Conservation (phyloP, 2,888 invertebrate genomes). For the Oconnorella tubifera region DNA sequence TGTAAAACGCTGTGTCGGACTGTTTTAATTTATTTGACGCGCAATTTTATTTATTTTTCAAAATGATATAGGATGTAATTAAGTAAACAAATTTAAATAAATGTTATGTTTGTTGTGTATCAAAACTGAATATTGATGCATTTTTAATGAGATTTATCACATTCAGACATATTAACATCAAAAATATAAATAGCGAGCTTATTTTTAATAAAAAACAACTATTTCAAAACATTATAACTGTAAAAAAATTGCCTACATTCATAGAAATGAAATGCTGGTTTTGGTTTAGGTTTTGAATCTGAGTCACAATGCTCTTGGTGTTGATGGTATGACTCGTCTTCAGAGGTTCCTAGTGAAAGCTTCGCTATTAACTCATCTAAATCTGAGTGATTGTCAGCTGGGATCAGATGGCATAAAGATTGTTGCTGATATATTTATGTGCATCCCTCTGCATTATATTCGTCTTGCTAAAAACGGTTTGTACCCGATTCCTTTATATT, state of each 20-base stretch:
- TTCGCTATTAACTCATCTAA: conserved; percentile 31
- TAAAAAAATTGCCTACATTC: too few relatives aligned
- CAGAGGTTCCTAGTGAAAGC: conserved; percentile 34
- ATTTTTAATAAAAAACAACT: too few relatives aligned
- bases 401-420: conserved; percentile 22
- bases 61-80: too few relatives aligned
- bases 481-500: not conserved
- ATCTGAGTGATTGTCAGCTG: conserved; percentile 28
- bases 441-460: conserved; percentile 30
- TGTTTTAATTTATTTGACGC: not conserved
- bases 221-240: too few relatives aligned
- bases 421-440: conserved; percentile 30
- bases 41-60: too few relatives aligned
- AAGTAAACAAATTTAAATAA: too few relatives aligned
- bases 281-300: conserved; percentile 33
- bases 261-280: too few relatives aligned
- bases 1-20: not conserved
- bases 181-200: too few relatives aligned
- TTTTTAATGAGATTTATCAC: too few relatives aligned
- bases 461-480: conserved; percentile 26
- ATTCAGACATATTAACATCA: too few relatives aligned
- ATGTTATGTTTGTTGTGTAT: too few relatives aligned
- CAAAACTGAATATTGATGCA: too few relatives aligned
- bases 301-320: conserved; percentile 30
- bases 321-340: conserved; percentile 22